phyloP scores from a whole-genome alignment of 2,888 invertebrate species.

The Epicampocera succincta region DNA sequence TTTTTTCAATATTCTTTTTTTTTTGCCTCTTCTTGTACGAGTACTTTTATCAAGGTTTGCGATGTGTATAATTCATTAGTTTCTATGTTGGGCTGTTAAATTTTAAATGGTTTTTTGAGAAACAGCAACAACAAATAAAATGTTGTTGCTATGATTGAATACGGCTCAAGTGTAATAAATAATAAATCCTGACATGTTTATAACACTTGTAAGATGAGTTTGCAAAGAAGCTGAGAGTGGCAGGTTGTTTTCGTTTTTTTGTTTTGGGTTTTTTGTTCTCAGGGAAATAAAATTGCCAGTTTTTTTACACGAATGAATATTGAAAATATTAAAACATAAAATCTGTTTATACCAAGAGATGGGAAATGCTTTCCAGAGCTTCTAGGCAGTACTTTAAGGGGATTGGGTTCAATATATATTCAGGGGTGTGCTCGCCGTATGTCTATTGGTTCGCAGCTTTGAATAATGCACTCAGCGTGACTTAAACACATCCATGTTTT shows the following conservation, averaged over 20 bases:
- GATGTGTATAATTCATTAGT: conserved; percentile 49
- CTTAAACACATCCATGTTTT: too few species aligned
- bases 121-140: neutral
- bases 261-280: too few species aligned
- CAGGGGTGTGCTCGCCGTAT: too few species aligned
- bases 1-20: conserved; percentile 30
- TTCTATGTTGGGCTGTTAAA: conserved; percentile 42
- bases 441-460: too few species aligned
- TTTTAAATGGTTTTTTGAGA: conserved; percentile 21
- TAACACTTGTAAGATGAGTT: conserved; percentile 43
- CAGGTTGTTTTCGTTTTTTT: conserved; percentile 7
- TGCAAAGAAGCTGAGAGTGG: neutral
- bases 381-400: too few species aligned
- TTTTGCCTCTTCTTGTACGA: neutral
- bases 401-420: too few species aligned
- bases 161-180: conserved; percentile 52
- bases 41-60: conserved; percentile 50
- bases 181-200: conserved; percentile 65
- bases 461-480: too few species aligned
- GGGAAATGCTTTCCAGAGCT: too few species aligned
- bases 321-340: neutral
- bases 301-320: neutral
- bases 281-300: conserved; percentile 5
- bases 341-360: too few species aligned
- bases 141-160: conserved; percentile 58